Percentiles rank a stretch among this genome's conserved stretches.
These are phyloP conservation scores for Thecocarcelia acutangulata DNA, from an alignment of 2,888 invertebrate genomes.

Conservation along the genomic window DNA sequence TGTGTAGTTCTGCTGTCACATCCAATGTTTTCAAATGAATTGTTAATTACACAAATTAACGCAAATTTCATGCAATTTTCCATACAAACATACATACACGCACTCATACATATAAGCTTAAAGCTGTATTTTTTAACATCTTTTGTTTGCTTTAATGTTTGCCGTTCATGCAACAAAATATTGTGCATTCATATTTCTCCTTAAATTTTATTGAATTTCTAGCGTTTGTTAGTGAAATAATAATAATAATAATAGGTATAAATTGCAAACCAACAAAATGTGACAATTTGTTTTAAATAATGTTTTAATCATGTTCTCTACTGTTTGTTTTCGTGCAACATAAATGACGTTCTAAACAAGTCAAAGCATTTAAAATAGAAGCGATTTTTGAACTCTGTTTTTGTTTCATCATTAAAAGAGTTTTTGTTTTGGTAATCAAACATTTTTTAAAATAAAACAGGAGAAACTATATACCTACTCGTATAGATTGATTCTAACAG, in stretches of 20 bases:
- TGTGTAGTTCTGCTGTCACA: slow-evolving; percentile 72
- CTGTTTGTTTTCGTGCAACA: neutral
- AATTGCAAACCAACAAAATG: slow-evolving; percentile 60
- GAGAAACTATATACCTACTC: too few relatives aligned
- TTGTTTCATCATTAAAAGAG: neutral
- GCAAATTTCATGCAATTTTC: slow-evolving; percentile 62
- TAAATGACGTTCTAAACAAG: slow-evolving; percentile 43
- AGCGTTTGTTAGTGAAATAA: slow-evolving; percentile 51
- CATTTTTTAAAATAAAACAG: too few relatives aligned
- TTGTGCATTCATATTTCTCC: neutral
- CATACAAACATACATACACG: slow-evolving; percentile 7
- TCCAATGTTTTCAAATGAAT: slow-evolving; percentile 72
- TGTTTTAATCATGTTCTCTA: slow-evolving; percentile 46
- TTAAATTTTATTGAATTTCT: slow-evolving; percentile 24
- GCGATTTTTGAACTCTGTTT: neutral
- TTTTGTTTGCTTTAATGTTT: slow-evolving; percentile 62
- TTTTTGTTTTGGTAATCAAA: too few relatives aligned
- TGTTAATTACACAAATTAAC: slow-evolving; percentile 73
- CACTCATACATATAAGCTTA: slow-evolving; percentile 15
- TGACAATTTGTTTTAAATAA: slow-evolving; percentile 69
- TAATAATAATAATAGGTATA: slow-evolving; percentile 65
- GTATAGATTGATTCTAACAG: too few relatives aligned
- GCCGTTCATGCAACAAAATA: slow-evolving; percentile 59
- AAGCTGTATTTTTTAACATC: slow-evolving; percentile 28
- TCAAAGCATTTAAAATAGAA: slow-evolving; percentile 25